Base-by-base conservation (phyloP, 2,113 vertebrate species). In the Trichechus manatus region DNA sequence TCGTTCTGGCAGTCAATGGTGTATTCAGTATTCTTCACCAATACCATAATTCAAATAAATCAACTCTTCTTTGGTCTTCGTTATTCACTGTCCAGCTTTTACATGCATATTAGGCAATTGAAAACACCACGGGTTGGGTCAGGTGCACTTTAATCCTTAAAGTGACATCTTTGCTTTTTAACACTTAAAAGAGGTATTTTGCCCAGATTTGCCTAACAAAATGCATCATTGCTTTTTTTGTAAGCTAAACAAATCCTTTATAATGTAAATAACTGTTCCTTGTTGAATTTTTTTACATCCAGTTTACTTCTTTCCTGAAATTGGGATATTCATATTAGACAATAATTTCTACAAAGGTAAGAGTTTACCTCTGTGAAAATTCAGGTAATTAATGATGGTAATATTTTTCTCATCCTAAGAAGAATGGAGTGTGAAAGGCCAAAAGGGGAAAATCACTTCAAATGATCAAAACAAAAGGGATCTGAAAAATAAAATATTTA, bases 401-500 rank as follows among this genome's bases (percentile, higher is more conserved):
- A 17, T 75, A 89, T 80, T 96, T 95, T 91, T 78, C 91, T 92
- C 83, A 93, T 11, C 91, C 70, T 91, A 90, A 96, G 95, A 66
- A 63, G 33, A 92, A 75, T 5, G 27, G 59, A 70, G 50, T 47
- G 6, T 20, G 23, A 50, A 86, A 88, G 14, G n/a, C 10, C 44
- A 44, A 92, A 96, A 79, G 31, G 36, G 42, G 31, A 20, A 39
- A 82, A 83, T n/a, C 56, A 97, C 31, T 97, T 84, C 66, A 93
- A 92, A 74, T 82, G 66, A 95, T 44, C 85, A 88, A 94, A 94
- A 91, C 59, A 87, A 72, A 89, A 91, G 31, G 50, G 33, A 77
- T 79, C 89, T 77, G 56, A 89, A 93, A 97, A 93, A 83, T 42
- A 91, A 81, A 17, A 77, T 81, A 78, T 74, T 94, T 97, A 82